Base-by-base conservation (phyloP, 2,888 invertebrate genomes). In the Cyaniris semiargus region DNA sequence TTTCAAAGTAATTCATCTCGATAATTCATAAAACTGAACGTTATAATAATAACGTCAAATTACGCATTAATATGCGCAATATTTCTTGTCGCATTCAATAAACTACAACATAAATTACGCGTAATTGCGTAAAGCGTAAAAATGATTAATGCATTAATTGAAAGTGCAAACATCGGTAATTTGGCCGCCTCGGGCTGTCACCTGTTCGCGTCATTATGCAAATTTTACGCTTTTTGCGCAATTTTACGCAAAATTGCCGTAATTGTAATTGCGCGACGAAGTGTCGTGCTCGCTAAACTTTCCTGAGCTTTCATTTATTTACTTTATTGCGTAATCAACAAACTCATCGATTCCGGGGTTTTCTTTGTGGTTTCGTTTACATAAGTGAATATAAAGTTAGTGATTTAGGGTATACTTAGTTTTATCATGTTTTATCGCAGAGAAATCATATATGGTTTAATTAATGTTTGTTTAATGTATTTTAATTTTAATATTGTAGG, bases 131-230 rank as follows among this genome's bases (percentile, higher is more conserved):
- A 77, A 70, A 70, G 38, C 76, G 76, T 70, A 76, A 60, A 75
- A 74, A 76, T 76, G 74, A 78, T 53, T 48, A 76, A 71, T 60
- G 72, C 76, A 71, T 80, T 81, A 83, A 82, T 83, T 82, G 81
- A 80, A 81, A 76, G 79, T 78, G 80, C 80, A 82, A 82, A 82
- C 81, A 80, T 76, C 70, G 77, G 76, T 82, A 82, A 80, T 80
- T 80, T 77, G 82, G 79, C 82, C 82, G 86, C 88, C 86, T 83
- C 83, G 82, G 86, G 89, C 88, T 83, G 84, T 85, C 87, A 85
- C 84, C 87, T 87, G 89, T 88, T 87, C 86, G 85, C 87, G 71
- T 85, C 88, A 91, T 91, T 91, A 92, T 92, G 92, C 88, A 91
- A 91, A 92, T 91, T 87, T 83, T 82, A 83, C 85, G 88, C 86